Conservation (phyloP, 2,113 vertebrate genomes). For the Diphyllodes magnificus region DNA sequence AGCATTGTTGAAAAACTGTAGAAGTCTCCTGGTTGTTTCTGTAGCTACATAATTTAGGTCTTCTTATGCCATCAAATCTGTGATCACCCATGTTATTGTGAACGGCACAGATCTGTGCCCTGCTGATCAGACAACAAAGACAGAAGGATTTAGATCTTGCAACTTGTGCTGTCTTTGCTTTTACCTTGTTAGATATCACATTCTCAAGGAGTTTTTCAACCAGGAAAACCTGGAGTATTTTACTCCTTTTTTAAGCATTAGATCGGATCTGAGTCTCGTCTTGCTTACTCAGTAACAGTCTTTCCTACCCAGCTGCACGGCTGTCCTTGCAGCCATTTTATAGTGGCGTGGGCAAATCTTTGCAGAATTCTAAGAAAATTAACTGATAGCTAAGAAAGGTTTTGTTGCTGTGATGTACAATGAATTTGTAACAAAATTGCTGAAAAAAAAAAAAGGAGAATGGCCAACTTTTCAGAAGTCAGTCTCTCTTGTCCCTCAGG, state of each 20-base stretch:
- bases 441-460: not conserved
- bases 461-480: not conserved
- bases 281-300: not conserved
- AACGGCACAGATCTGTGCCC: not conserved
- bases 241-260: not conserved
- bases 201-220: not conserved
- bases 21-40: constrained; percentile 67
- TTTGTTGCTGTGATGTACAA: not conserved
- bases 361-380: not conserved
- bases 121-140: not conserved
- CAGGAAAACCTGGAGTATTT: not conserved
- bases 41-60: constrained; percentile 67
- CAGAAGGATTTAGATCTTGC: not conserved
- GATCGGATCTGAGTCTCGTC: not conserved
- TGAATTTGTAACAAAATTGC: not conserved
- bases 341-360: not conserved
- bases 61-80: constrained; percentile 61
- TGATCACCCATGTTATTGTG: constrained; percentile 28
- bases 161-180: not conserved
- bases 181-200: not conserved
- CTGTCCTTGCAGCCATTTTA: not conserved
- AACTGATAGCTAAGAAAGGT: not conserved
- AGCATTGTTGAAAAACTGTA: constrained; percentile 62
- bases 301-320: not conserved
- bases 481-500: not conserved